A percentile compares a stretch with the other conserved stretches of the same genome.
Evolutionary conservation across 2,113 vertebrate genomes (phyloP).

Genomic region (Holacanthus passer): DNA sequence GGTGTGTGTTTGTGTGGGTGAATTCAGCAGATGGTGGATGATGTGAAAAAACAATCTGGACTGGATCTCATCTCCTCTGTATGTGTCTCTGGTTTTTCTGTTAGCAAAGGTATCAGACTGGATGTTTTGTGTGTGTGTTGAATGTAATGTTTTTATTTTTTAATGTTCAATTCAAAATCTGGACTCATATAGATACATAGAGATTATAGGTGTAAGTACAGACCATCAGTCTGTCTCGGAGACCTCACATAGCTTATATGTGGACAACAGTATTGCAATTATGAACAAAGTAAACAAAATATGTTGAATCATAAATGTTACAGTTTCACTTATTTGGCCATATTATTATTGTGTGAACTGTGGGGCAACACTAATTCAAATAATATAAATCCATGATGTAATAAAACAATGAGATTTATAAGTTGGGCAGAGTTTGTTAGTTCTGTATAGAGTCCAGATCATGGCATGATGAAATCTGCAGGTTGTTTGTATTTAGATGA

Average conservation of each 20-base stretch:
- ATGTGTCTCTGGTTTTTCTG: background rate
- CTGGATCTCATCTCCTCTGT: background rate
- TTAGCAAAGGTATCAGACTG: background rate
- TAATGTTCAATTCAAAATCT: background rate
- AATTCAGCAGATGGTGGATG: conserved; percentile 31
- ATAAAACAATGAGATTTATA: background rate
- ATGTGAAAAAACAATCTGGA: conserved; percentile 25
- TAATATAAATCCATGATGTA: background rate
- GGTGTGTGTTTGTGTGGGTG: conserved; percentile 27
- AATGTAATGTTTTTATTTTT: background rate
- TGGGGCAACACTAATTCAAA: background rate
- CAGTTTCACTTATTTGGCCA: background rate
- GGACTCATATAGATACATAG: background rate
- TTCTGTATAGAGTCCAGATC: background rate
- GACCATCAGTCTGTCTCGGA: background rate
- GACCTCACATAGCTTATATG: background rate
- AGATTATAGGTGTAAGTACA: background rate
- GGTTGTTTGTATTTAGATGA: background rate
- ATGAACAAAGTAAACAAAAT: too few relatives aligned
- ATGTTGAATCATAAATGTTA: too few relatives aligned
- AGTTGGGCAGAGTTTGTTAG: background rate
- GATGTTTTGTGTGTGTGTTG: background rate
- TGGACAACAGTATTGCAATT: too few relatives aligned
- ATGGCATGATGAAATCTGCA: background rate
- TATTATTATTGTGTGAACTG: background rate